Evolutionary conservation across 2,113 vertebrate species (phyloP), one percentile per base, ranked within the genome.

Genomic region (Aythya baeri): DNA sequence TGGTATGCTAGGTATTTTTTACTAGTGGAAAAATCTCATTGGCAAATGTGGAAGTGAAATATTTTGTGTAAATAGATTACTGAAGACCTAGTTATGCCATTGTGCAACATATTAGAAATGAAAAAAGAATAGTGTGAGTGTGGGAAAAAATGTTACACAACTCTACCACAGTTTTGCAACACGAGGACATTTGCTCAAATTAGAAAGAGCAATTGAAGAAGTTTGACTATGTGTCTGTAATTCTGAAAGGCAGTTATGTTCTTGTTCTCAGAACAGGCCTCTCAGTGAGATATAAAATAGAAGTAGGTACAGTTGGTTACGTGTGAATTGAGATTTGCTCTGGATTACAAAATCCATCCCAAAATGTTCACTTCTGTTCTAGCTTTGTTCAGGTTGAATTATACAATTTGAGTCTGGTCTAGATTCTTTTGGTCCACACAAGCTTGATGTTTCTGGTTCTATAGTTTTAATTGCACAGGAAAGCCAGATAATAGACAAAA

Each of bases 81-180:
- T 3, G 61, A 76, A 83, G 71, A 17, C 17, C 23, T 41, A 41
- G 25, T 49, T 86, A 50, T 26, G 75, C 11, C 43, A n/a, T 83
- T 91, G 73, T 73, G n/a, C 41, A 92, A 86, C 2, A 0, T 34
- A 34, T 34, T 68, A 80, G 66, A 94, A 92, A 87, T 8, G 65
- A 95, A 96, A 94, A 44, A 83, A 93, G 93, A 81, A 58, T 17
- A 52, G 5, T 16, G 62, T 46, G 54, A 87, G 36, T 76, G 49
- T 83, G 49, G 81, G 81, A 94, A 88, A 92, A 89, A 41, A 13
- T 36, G 27, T 96, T 96, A 70, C 83, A 87, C 61, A 95, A 93
- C 9, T 49, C 41, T 74, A 74, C 88, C 70, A 0, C 85, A 88
- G 54, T 62, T 91, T 96, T 95, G 58, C 88, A 78, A 81, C 32